Percentiles rank a stretch among this genome's conserved stretches.
phyloP scores from a whole-genome alignment of 2,113 vertebrate genomes.

The Conger conger region DNA sequence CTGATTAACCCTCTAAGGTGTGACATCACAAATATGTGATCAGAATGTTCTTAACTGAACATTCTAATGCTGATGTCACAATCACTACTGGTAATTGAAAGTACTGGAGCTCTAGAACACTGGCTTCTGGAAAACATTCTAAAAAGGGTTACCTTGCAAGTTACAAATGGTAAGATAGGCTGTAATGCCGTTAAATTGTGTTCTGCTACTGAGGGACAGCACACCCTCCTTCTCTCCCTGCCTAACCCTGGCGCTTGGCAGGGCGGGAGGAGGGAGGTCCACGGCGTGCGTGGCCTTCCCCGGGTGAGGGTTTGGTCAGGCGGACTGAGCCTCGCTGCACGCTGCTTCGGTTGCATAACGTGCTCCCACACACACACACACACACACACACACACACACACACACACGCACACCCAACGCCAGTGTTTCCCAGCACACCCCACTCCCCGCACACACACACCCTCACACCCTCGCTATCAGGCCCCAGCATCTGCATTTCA shows the following conservation, averaged over 20 bases:
- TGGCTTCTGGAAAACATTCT: no score
- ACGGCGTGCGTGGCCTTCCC: background rate
- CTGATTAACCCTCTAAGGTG: no score
- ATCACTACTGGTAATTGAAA: no score
- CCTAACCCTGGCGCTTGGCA: background rate
- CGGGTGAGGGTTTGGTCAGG: background rate
- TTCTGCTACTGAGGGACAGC: background rate
- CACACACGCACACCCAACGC: background rate
- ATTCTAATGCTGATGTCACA: no score
- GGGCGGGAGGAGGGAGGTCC: no score
- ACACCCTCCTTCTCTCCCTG: background rate
- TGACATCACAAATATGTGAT: no score
- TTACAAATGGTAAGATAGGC: slow-evolving; percentile 40
- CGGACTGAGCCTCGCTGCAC: background rate
- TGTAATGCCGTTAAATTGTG: slow-evolving; percentile 44
- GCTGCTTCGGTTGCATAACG: slow-evolving; percentile 35
- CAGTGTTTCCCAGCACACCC: background rate
- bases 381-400: slow-evolving; percentile 37
- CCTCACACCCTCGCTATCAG: background rate
- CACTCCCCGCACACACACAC: background rate
- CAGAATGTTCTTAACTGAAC: no score
- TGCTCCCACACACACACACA: background rate
- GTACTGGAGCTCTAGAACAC: no score
- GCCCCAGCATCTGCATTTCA: background rate
- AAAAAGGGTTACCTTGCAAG: no score